Percentiles rank a stretch among this genome's conserved stretches.
Conservation (phyloP, 2,797 vertebrate genomes). For the Diglossa cyanea region DNA sequence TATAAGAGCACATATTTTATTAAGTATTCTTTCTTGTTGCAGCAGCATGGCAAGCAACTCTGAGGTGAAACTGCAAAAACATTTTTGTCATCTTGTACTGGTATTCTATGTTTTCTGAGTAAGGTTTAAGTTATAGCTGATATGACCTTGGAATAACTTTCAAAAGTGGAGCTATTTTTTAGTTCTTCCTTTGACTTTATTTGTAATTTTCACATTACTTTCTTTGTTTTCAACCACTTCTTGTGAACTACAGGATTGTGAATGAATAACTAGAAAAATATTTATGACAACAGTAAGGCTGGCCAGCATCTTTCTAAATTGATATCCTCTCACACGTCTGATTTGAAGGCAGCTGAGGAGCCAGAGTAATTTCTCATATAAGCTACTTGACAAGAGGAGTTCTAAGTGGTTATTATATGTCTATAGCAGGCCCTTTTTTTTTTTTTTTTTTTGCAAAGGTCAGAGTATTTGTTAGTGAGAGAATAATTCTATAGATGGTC, state of each 20-base stretch:
- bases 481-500: background rate
- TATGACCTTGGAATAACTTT: background rate
- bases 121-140: background rate
- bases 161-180: background rate
- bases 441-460: background rate
- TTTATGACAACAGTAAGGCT: background rate
- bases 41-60: background rate
- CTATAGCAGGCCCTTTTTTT: background rate
- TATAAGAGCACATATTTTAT: background rate
- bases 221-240: background rate
- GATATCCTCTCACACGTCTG: background rate
- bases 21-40: background rate
- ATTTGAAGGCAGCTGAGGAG: background rate
- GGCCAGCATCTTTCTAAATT: background rate
- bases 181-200: background rate
- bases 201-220: background rate
- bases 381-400: background rate
- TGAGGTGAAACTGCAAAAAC: background rate
- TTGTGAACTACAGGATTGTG: background rate
- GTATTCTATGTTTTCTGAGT: background rate
- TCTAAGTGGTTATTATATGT: background rate
- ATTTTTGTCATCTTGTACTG: background rate
- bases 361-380: background rate
- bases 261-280: constrained; percentile 2
- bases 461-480: background rate